phyloP scores from a whole-genome alignment of 2,797 vertebrate genomes.

The Cuculus canorus region DNA sequence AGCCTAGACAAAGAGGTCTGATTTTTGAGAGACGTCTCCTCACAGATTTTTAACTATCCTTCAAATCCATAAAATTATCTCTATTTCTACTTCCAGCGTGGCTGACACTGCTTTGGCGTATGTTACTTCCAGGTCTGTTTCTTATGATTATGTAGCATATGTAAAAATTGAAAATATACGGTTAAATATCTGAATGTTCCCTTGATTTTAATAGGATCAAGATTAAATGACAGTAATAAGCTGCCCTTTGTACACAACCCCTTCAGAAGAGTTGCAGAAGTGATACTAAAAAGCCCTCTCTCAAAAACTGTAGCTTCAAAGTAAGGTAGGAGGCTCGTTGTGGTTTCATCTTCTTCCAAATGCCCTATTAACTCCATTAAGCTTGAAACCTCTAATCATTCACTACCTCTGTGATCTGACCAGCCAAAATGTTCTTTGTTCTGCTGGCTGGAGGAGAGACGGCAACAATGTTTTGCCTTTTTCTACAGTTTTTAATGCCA shows the following conservation, averaged over 20 bases:
- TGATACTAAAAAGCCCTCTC: not conserved
- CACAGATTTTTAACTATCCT: not conserved
- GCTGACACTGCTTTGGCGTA: not conserved
- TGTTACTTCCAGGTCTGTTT: not conserved
- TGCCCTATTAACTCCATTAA: conserved; percentile 5
- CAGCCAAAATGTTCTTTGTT: not conserved
- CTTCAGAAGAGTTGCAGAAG: not conserved
- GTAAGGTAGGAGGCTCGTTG: not conserved
- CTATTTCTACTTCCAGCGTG: not conserved
- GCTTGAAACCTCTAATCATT: not conserved
- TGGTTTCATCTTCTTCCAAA: not conserved
- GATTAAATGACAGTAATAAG: conserved; percentile 1
- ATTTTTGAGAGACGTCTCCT: not conserved
- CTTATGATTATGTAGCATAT: not conserved
- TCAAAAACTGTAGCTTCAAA: conserved; percentile 23
- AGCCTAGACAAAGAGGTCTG: not conserved
- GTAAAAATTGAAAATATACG: not conserved
- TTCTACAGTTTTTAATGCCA: not conserved
- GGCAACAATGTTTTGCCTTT: not conserved
- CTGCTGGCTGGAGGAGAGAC: not conserved
- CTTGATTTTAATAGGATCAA: not conserved
- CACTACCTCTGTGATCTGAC: not conserved
- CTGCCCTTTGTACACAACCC: not conserved
- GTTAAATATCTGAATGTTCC: not conserved
- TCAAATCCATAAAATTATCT: not conserved